Conservation (phyloP, 1,140 invertebrate genomes). For the Temnothorax nylanderi region DNA sequence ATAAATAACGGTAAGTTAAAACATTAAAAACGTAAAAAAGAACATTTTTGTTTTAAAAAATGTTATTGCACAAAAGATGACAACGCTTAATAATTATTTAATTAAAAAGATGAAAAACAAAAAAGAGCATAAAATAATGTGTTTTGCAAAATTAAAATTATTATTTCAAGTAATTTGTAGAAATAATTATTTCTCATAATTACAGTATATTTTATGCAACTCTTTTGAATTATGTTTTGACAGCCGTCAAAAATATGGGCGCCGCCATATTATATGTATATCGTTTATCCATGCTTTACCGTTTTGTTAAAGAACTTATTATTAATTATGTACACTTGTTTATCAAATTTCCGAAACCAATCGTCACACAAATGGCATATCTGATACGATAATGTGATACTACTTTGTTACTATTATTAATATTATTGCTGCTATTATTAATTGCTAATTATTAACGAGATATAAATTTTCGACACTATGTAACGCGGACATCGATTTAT, state of each 20-base stretch:
- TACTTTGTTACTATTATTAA: constrained; percentile 26
- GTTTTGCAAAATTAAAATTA: neutral
- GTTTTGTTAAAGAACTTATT: constrained; percentile 42
- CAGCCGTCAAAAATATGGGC: too few species aligned
- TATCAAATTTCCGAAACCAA: constrained; percentile 28
- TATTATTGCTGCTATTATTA: neutral
- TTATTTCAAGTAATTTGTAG: neutral
- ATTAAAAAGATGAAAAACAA: neutral
- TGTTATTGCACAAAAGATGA: neutral
- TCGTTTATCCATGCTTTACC: constrained; percentile 29
- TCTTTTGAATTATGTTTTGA: too few species aligned
- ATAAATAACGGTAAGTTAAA: constrained; percentile 29
- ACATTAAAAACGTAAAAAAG: neutral
- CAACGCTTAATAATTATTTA: neutral
- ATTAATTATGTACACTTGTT: constrained; percentile 18
- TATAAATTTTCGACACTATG: constrained; percentile 47
- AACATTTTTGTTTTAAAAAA: neutral
- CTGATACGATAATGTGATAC: constrained; percentile 26
- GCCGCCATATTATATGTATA: neutral
- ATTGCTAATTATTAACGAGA: constrained; percentile 5
- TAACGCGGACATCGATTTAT: constrained; percentile 47
- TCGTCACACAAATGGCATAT: neutral
- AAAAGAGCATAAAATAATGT: neutral
- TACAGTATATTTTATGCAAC: too few species aligned
- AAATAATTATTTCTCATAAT: neutral